Base-by-base conservation (phyloP, 2,888 invertebrate genomes). In the Timema podura region DNA sequence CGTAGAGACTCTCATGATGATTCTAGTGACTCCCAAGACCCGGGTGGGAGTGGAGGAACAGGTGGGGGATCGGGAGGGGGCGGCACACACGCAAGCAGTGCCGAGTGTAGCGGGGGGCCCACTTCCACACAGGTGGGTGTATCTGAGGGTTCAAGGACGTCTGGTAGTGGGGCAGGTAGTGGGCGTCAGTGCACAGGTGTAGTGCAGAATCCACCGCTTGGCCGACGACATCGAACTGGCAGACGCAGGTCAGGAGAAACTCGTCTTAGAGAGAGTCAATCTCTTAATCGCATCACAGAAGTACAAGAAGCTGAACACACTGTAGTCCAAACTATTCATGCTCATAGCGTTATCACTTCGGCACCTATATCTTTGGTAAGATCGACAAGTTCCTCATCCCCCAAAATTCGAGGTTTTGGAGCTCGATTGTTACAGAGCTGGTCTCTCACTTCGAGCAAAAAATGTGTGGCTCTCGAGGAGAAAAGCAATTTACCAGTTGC, bases 1-100 rank as follows among this genome's bases (percentile, higher is more conserved):
- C 84, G 92, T 30, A 85, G 92, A 10, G 93, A 93, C 79, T 92
- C 92, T 64, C 90, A 92, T 81, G 93, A 93, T 78, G 93, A 93
- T 80, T 92, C 92, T 45, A 92, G 92, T 78, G 93, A 93, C 80
- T 91, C 91, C 47, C 92, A 92, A 79, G 92, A 91, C 83, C 88
- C 89, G 3, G 85, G 87, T 45, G 83, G 84, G 5, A 80, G 80
- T 67, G 81, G 81, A 0, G 80, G 82, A 6, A 82, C 82, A n/a
- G 82, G 80, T 2, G 80, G 80, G 10, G 74, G 74, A 30, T 73
- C 74, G 13, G 72, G 70, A 10, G 75, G 75, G 9, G 70, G 72
- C 11, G 70, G 69, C 11, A 64, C 70, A 13, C 61, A 65, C 10
- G 69, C 68, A 15, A 67, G 64, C 49, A 68, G 73, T 72, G 7